phyloP scores from a whole-genome alignment of 2,113 vertebrate species.

The Leiothrix lutea region DNA sequence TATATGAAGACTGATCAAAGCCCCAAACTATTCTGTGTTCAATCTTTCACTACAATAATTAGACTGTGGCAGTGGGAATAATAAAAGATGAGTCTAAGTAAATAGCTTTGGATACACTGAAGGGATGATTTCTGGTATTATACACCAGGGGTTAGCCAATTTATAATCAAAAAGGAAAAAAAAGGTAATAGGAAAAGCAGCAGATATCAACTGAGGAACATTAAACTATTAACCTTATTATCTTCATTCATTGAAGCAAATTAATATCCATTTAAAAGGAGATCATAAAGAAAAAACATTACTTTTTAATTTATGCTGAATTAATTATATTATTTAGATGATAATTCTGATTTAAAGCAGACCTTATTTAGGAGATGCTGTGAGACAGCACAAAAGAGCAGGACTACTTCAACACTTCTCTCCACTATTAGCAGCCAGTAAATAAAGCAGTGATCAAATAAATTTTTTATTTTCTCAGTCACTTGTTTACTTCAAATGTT shows the following conservation, averaged over 20 bases:
- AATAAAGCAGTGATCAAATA: background rate
- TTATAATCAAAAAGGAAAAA: conserved; percentile 64
- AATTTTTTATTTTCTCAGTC: background rate
- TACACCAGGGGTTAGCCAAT: conserved; percentile 62
- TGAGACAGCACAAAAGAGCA: background rate
- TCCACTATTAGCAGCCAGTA: background rate
- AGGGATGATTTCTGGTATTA: conserved; percentile 63
- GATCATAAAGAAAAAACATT: conserved; percentile 40
- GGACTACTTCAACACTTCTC: background rate
- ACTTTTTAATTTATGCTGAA: conserved; percentile 30
- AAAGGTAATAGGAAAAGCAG: conserved; percentile 61
- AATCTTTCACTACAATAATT: conserved; percentile 69
- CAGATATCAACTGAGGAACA: conserved; percentile 48
- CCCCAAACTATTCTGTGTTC: conserved; percentile 58
- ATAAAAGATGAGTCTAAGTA: conserved; percentile 65
- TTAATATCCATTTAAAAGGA: conserved; percentile 53
- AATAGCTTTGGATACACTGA: conserved; percentile 62
- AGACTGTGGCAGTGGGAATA: conserved; percentile 66
- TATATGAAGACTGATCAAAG: conserved; percentile 67
- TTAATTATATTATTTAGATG: conserved; percentile 40
- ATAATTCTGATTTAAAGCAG: conserved; percentile 2
- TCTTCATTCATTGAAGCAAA: conserved; percentile 61
- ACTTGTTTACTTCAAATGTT: background rate
- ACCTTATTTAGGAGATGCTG: background rate
- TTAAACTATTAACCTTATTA: conserved; percentile 71